These are phyloP conservation scores for Tiaroga cobitis DNA, from an alignment of 2,797 vertebrate species.

Conservation along the genomic window DNA sequence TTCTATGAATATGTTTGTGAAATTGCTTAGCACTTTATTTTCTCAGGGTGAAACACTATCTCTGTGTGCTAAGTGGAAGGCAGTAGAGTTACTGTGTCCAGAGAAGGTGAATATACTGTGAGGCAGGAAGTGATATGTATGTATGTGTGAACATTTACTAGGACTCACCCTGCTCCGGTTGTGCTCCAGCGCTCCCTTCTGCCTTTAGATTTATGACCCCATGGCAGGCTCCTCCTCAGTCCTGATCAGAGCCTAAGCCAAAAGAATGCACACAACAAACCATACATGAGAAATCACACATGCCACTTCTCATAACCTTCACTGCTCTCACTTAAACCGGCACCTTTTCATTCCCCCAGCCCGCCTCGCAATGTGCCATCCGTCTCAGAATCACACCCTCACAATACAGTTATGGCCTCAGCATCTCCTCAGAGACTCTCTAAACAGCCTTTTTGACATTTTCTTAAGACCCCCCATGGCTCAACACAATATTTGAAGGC, in stretches of 20 bases:
- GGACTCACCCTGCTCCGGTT: conserved; percentile 6
- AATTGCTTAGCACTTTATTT: background rate
- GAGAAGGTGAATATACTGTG: conserved; percentile 7
- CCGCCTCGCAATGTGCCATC: conserved; percentile 4
- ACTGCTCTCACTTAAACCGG: conserved; percentile 15
- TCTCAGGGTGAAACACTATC: conserved; percentile 24
- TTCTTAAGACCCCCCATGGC: background rate
- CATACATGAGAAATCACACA: conserved; percentile 21
- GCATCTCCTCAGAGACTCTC: background rate
- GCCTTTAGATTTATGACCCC: conserved; percentile 38
- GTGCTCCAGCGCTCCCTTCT: conserved; percentile 31
- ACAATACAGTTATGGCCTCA: background rate
- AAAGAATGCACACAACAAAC: conserved; percentile 19
- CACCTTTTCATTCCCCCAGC: conserved; percentile 6
- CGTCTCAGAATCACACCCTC: conserved; percentile 3
- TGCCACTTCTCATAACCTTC: conserved; percentile 44
- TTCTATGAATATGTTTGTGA: background rate
- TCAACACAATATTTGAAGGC: background rate
- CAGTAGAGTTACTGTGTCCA: conserved; percentile 31
- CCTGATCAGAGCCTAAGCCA: conserved; percentile 16
- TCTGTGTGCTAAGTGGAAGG: conserved; percentile 33
- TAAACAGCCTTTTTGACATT: background rate
- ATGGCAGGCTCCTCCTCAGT: background rate
- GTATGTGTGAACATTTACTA: conserved; percentile 48
- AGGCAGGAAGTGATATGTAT: conserved; percentile 8